Conservation (phyloP, 2,113 vertebrate species). For the cat (Felis catus) region F.catus_Fca126_mat1.0 CM031419.1:121719501-121720000, state of each 20-base stretch:
- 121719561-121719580: not conserved
- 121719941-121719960: not conserved
- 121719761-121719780: not conserved
- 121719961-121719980: too few species aligned
- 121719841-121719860: not conserved
- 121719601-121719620: not conserved
- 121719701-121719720: not conserved
- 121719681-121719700: not conserved
- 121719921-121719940: not conserved
- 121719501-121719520: not conserved
- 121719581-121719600: not conserved
- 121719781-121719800: not conserved
- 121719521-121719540: not conserved
- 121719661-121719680: not conserved
- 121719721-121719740: not conserved
- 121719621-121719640: not conserved
- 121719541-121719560: not conserved
- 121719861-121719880: not conserved
- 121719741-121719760: not conserved
- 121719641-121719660: not conserved
- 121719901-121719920: not conserved
- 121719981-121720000: not conserved
- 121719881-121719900: not conserved
- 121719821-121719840: not conserved
- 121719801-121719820: not conserved